Evolutionary conservation across 2,888 invertebrate species (phyloP).

Genomic region (Amphipyra tragopoginis): DNA sequence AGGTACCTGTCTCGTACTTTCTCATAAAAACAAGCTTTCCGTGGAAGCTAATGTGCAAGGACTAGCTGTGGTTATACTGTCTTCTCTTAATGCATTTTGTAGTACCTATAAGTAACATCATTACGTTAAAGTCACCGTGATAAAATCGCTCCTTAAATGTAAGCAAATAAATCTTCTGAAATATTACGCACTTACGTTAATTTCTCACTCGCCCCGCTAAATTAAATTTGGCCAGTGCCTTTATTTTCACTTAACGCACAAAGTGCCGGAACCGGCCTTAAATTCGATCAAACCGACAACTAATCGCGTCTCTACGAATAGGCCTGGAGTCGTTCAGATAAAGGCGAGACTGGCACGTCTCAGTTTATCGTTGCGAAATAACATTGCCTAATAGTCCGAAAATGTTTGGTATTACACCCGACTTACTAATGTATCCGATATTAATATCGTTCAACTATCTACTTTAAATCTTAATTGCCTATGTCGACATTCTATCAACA

Average conservation of each 20-base stretch:
- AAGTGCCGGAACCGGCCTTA: constrained; percentile 34
- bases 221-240: constrained; percentile 32
- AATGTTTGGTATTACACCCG: constrained; percentile 29
- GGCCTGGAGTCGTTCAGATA: constrained; percentile 32
- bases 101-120: neutral
- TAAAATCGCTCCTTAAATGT: too few species aligned
- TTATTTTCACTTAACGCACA: constrained; percentile 45
- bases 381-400: constrained; percentile 24
- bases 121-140: neutral
- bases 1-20: constrained; percentile 8
- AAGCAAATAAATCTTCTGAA: constrained; percentile 7
- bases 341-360: constrained; percentile 31
- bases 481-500: constrained; percentile 29
- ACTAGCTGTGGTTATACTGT: neutral
- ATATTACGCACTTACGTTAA: constrained; percentile 12
- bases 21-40: neutral
- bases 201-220: constrained; percentile 14
- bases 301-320: constrained; percentile 41
- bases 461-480: constrained; percentile 35
- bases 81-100: neutral
- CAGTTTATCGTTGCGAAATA: constrained; percentile 30
- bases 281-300: constrained; percentile 42
- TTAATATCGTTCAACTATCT: constrained; percentile 12
- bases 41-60: neutral
- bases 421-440: constrained; percentile 34